Percentiles rank a stretch among this genome's conserved stretches.
Conservation (phyloP, 2,113 vertebrate genomes). For the Etia nguti region DNA sequence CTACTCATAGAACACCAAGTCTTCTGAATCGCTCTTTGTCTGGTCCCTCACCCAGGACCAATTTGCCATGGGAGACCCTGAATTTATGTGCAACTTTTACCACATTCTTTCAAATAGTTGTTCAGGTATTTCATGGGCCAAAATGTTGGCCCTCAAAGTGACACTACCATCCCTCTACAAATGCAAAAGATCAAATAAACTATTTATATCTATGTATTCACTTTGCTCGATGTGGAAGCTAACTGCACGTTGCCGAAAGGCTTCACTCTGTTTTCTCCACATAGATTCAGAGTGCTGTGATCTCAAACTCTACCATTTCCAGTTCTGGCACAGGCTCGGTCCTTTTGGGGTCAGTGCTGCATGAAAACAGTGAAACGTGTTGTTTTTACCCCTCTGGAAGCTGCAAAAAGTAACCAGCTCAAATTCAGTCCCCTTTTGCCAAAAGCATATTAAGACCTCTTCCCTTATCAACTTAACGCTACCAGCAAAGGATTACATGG, state of each 20-base stretch:
- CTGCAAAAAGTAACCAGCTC: not conserved
- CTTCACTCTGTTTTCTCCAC: not conserved
- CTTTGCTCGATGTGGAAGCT: not conserved
- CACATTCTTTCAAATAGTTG: not conserved
- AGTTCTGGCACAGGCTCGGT: not conserved
- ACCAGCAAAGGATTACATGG: not conserved
- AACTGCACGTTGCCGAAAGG: not conserved
- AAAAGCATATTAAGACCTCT: conserved; percentile 13
- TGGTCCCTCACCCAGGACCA: not conserved
- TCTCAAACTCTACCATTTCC: not conserved
- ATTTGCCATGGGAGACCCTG: not conserved
- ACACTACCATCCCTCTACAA: not conserved
- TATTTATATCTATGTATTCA: not conserved
- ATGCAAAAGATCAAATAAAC: not conserved
- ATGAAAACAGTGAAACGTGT: not conserved
- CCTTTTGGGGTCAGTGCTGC: not conserved
- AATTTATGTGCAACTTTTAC: not conserved
- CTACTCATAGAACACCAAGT: not conserved
- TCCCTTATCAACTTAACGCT: not conserved
- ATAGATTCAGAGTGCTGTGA: not conserved
- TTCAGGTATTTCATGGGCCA: not conserved
- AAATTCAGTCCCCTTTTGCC: not conserved
- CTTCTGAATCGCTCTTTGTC: not conserved
- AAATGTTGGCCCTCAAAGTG: not conserved
- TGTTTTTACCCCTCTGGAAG: conserved; percentile 12